These are phyloP conservation scores for Callinectes sapidus DNA, from an alignment of 2,888 invertebrate genomes.

Conservation along the genomic window DNA sequence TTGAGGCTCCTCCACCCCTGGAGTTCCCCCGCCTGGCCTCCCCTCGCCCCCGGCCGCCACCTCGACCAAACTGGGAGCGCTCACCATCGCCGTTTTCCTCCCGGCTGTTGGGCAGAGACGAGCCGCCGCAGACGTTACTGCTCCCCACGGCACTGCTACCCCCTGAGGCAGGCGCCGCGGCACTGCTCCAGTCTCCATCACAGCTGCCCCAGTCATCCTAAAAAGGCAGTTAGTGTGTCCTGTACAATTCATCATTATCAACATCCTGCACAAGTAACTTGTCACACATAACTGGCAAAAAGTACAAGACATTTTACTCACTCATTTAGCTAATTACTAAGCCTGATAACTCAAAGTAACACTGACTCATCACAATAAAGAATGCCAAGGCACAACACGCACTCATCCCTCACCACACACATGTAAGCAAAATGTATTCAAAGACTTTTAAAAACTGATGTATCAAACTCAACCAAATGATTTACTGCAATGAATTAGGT, in stretches of 20 bases:
- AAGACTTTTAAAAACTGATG: too few species aligned
- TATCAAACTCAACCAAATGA: too few species aligned
- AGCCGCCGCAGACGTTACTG: conserved; percentile 40
- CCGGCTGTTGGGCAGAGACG: conserved; percentile 57
- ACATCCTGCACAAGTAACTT: background rate
- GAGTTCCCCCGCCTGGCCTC: conserved; percentile 65
- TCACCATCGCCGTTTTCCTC: conserved; percentile 66
- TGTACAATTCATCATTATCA: background rate
- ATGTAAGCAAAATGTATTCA: too few species aligned
- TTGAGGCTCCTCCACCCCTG: conserved; percentile 65
- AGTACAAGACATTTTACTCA: too few species aligned
- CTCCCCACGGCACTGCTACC: conserved; percentile 44
- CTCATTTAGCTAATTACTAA: too few species aligned
- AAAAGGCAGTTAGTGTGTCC: background rate
- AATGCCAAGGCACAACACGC: too few species aligned
- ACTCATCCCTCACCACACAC: too few species aligned
- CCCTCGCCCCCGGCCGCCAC: conserved; percentile 68
- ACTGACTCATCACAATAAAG: too few species aligned
- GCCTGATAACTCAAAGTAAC: too few species aligned
- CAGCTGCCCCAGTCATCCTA: conserved; percentile 65
- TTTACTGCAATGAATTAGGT: too few species aligned
- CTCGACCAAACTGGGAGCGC: conserved; percentile 70
- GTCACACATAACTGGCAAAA: background rate
- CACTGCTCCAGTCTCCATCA: conserved; percentile 53
- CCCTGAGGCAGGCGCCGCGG: conserved; percentile 12